Evolutionary conservation across 2,888 invertebrate species (phyloP), one percentile per base, ranked within the genome.

Genomic region (Sussaba pulchella): DNA sequence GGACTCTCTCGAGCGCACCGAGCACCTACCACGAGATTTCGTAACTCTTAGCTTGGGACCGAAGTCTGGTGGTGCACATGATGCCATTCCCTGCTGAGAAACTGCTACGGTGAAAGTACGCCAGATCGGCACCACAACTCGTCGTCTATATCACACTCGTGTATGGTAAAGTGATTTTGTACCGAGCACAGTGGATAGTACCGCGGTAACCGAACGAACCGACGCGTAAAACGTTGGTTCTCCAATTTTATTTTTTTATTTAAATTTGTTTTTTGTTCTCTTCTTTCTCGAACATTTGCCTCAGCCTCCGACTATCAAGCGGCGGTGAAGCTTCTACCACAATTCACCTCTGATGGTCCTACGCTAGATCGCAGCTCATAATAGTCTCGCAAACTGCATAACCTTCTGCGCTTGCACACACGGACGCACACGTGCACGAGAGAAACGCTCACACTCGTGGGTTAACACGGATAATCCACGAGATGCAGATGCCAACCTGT

Each of bases 41-140:
- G 69, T 54, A 69, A 69, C 69, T 36, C 50, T 41, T 67, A 14
- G 67, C 67, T 52, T 50, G 67, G 52, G 67, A 67, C 67, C 50
- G 54, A 54, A 54, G 41, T n/a, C n/a, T n/a, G 52, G 24, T 41
- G 52, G 52, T 69, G 69, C 69, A 69, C 54, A 69, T 54, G 39
- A 69, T 69, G 69, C 69, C 69, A 69, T 69, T 69, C 69, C 52
- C 63, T 21, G 31, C 67, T 24, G 54, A 54, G 69, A 52, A 36
- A 41, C 54, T 52, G 69, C 69, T 17, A 14, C 54, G 69, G 69
- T 69, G 69, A 69, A 69, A 69, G 69, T 69, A 69, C 61, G 41
- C 12, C 21, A 61, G 61, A 61, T 61, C 36, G 17, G 41, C 39
- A 39, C 57, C 3, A 21, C 41, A 17, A 19, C 39, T 41, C 21